Evolutionary conservation across 2,113 vertebrate species (phyloP).

Genomic region (Cygnus buccinator): DNA sequence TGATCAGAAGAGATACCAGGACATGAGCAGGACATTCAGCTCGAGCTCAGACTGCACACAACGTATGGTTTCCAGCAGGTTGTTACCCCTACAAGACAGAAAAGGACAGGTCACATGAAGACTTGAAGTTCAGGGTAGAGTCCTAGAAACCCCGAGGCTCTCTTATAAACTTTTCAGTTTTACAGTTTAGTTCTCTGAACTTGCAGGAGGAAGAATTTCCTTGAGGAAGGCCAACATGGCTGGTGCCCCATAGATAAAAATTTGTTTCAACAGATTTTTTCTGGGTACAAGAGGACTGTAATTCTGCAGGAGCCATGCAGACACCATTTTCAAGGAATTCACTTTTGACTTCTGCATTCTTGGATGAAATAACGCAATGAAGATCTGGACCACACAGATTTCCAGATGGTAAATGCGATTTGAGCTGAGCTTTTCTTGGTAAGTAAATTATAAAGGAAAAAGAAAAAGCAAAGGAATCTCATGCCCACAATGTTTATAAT

Average conservation of each 20-base stretch:
- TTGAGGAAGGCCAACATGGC: background rate
- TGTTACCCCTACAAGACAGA: background rate
- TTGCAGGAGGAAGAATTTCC: background rate
- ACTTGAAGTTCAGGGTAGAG: background rate
- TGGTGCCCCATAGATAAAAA: background rate
- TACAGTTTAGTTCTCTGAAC: background rate
- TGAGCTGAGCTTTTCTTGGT: conserved; percentile 54
- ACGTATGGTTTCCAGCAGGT: background rate
- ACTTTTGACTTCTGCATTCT: background rate
- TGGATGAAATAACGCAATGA: background rate
- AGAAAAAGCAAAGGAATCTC: background rate
- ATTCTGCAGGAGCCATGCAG: background rate
- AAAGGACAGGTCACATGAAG: background rate
- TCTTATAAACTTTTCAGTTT: background rate
- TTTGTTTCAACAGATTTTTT: background rate
- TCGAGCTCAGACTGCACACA: background rate
- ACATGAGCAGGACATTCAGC: background rate
- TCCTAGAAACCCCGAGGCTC: background rate
- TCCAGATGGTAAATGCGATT: conserved; percentile 51
- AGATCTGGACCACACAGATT: conserved; percentile 61
- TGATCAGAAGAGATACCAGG: background rate
- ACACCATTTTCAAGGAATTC: background rate
- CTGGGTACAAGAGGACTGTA: background rate
- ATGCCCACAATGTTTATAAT: conserved; percentile 29
- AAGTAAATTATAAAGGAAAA: conserved; percentile 39